Evolutionary conservation across 1,140 invertebrate species (phyloP), one percentile per base, ranked within the genome.

Genomic region (Oncopeltus fasciatus): DNA sequence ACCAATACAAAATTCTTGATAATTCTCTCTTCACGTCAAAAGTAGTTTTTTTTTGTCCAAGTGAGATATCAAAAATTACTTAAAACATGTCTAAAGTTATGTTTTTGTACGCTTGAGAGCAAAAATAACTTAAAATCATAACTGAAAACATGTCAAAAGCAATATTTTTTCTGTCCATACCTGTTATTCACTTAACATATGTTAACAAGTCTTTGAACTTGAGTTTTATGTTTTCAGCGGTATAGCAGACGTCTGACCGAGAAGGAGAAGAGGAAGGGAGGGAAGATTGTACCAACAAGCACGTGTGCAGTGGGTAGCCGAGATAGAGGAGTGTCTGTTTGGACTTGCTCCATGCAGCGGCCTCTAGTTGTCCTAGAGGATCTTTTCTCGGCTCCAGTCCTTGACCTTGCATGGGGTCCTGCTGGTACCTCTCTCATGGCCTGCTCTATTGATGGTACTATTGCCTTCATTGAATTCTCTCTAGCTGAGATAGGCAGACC

Each of bases 401-500:
- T 92, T 46, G 90, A 93, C 71, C 73, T 91, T 2, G 86, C 83
- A 29, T 96, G 93, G 93, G 90, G 88, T 63, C 81, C 83, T 0
- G 82, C 81, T 74, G 90, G 91, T 24, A 75, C 88, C 57, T 83
- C 88, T 69, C 74, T 98, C 27, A 80, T 95, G 68, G 92, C 90
- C 3, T 98, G 94, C 74, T 97, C 93, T 31, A 90, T 86, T 72
- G 95, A 98, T 76, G 95, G 95, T 0, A 87, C 86, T 3, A 85
- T 96, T 2, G 92, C 90, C 0, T 95, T 87, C 71, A 80, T 96
- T 59, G 84, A 90, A 72, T 97, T 98, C 68, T 81, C 83, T 1
- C 80, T 84, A 64, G 79, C 87, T 60, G 93, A 97, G 76, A 83
- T 97, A 47, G 94, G 94, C 9, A 81, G 80, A 56, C 84, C 89